Evolutionary conservation across 2,113 vertebrate genomes (phyloP), one percentile per base, ranked within the genome.

Genomic region (Engystomops pustulosus): DNA sequence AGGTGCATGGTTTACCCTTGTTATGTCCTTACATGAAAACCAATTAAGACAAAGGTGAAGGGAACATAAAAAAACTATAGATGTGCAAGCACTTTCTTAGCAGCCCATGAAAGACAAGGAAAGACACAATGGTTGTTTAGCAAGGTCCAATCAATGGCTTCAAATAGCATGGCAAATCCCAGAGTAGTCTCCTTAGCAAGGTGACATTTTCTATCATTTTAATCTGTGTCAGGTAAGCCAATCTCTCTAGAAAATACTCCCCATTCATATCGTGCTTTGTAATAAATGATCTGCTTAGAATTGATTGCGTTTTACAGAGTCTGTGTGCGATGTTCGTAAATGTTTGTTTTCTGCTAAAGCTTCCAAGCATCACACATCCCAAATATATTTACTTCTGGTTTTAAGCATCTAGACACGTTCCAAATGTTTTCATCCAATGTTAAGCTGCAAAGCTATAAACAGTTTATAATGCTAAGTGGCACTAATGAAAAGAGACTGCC

Each of bases 51-150:
- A 49, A 69, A 68, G 44, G 62, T 68, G 44, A 38, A 41, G 34
- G 34, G 76, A 6, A 79, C 32, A 20, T 55, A 79, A 79, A 36
- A n/a, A 49, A 34, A 69, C 32, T 68, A 32, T 68, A 80, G 8
- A 67, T 69, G 41, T 51, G 38, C 41, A 80, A 49, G 62, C 53
- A 25, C 36, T 79, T 41, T 79, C 53, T 18, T 62, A 20, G 30
- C 30, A 58, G 51, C 34, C 53, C 53, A 25, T 79, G 36, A 62
- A 30, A 67, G 34, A 67, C 55, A 41, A 38, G 34, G 30, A 79
- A 44, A 65, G n/a, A 45, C 77, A 79, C 55, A 65, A 45, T 79
- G 55, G 53, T 60, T 78, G 51, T 38, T 78, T 41, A 78, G 49
- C 51, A 41, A 23, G n/a, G 30, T 23, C 10, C 36, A 78, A 78